Evolutionary conservation across 2,797 vertebrate genomes (phyloP).

Genomic region (Lagorchestes hirsutus): DNA sequence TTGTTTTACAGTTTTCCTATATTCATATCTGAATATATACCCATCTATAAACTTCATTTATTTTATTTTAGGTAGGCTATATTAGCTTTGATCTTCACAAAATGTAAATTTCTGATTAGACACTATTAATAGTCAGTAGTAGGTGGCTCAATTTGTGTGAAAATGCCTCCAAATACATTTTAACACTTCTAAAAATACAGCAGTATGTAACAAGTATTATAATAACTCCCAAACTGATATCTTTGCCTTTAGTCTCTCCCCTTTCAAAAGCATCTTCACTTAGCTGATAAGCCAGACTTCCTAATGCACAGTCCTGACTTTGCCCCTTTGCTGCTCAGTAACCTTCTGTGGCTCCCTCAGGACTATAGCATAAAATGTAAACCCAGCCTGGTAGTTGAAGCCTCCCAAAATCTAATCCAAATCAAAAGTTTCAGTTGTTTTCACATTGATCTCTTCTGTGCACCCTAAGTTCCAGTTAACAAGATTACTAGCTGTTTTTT

Average conservation of each 20-base stretch:
- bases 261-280: neutral
- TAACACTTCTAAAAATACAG: neutral
- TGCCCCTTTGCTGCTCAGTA: neutral
- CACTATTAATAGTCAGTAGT: neutral
- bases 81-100: neutral
- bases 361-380: neutral
- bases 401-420: neutral
- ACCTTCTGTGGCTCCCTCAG: neutral
- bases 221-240: neutral
- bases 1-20: neutral
- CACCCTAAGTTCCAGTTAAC: neutral
- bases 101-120: neutral
- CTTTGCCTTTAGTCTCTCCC: neutral
- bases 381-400: neutral
- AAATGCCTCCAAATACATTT: neutral
- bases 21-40: neutral
- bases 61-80: neutral
- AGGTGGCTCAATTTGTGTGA: neutral
- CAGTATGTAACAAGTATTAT: neutral
- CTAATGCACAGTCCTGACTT: neutral
- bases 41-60: neutral
- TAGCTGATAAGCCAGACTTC: neutral
- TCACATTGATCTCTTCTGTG: neutral
- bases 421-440: neutral
- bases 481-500: neutral